phyloP scores from a whole-genome alignment of 2,113 vertebrate genomes.

The Serranochromis macrocephalus region DNA sequence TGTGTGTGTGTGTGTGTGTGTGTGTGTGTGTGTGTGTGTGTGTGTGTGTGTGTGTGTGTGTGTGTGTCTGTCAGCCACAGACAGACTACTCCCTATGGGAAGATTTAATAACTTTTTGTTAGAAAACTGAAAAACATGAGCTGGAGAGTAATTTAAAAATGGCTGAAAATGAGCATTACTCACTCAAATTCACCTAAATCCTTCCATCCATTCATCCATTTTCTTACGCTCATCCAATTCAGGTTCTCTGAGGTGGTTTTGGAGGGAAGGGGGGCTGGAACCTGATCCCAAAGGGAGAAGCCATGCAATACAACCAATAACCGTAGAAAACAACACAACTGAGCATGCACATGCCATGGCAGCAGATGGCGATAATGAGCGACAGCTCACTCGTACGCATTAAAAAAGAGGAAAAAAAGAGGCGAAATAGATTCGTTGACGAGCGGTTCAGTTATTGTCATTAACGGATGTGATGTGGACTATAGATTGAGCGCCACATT shows the following conservation, averaged over 20 bases:
- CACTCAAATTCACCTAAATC: not conserved
- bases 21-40: fast-evolving
- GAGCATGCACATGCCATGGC: not conserved
- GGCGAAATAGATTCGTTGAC: not conserved
- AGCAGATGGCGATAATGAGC: not conserved
- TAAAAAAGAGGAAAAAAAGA: not conserved
- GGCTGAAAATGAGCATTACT: not conserved
- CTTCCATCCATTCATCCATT: not conserved
- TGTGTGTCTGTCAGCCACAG: not conserved
- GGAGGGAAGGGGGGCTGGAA: not conserved
- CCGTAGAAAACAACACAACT: not conserved
- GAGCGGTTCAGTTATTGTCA: not conserved
- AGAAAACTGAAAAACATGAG: not conserved
- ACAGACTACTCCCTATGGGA: not conserved
- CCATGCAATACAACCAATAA: not conserved
- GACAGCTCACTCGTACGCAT: not conserved
- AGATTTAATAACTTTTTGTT: not conserved
- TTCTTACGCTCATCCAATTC: not conserved
- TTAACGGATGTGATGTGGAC: fast-evolving
- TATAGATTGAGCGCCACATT: not conserved
- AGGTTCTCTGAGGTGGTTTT: not conserved
- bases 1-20: fast-evolving
- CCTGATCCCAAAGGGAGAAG: not conserved
- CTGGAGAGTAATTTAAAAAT: not conserved
- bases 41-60: fast-evolving